Conservation (phyloP, 2,113 vertebrate genomes). For the Cynopterus brachyotis region DNA sequence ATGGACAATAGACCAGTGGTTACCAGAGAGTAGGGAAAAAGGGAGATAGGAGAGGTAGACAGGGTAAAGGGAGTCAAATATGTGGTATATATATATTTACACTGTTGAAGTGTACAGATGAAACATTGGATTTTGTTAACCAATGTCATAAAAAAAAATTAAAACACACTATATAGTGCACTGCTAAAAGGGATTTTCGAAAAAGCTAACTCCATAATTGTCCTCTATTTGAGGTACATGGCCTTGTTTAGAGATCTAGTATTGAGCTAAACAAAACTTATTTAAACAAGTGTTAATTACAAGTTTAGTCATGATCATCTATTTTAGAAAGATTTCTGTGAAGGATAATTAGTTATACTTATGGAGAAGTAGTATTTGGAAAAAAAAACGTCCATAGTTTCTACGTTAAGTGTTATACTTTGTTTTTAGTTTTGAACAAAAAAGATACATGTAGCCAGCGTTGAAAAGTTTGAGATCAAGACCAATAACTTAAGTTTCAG, state of each 20-base stretch:
- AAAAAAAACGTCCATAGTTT: not conserved
- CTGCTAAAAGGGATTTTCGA: constrained; percentile 64
- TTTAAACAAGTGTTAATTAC: constrained; percentile 1
- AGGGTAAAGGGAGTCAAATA: no score
- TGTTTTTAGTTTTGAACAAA: constrained; percentile 46
- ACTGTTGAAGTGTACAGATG: no score
- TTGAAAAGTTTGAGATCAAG: not conserved
- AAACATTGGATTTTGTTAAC: no score
- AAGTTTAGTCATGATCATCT: constrained; percentile 38
- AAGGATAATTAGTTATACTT: constrained; percentile 17
- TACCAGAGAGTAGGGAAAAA: no score
- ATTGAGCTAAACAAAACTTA: constrained; percentile 31
- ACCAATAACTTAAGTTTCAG: not conserved
- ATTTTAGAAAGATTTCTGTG: constrained; percentile 36
- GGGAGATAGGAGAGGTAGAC: no score
- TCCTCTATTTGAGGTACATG: not conserved
- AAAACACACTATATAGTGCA: not conserved
- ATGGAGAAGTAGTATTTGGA: not conserved
- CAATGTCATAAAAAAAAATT: no score
- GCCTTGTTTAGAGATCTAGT: constrained; percentile 63
- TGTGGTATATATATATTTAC: no score
- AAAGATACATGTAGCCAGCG: not conserved
- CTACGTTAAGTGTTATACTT: not conserved
- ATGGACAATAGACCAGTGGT: no score
- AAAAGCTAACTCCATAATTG: constrained; percentile 64